Evolutionary conservation across 2,797 vertebrate species (phyloP).

Genomic region (Melanotaenia parkinsoni): DNA sequence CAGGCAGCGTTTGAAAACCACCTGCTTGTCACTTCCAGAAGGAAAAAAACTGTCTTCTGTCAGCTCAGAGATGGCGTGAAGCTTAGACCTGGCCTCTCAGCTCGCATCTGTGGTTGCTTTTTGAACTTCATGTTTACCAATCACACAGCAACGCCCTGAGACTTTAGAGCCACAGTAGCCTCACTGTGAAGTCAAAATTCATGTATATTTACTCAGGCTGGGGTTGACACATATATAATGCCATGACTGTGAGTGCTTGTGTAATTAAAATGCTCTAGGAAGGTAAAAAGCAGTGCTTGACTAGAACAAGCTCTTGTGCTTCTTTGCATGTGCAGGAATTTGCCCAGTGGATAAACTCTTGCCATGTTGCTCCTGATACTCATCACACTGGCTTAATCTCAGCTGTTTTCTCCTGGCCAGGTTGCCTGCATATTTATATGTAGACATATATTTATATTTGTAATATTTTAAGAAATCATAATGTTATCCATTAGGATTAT

Average conservation of each 20-base stretch:
- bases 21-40: slow-evolving; percentile 51
- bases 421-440: slow-evolving; percentile 1
- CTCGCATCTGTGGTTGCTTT: slow-evolving; percentile 43
- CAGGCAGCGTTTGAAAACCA: slow-evolving; percentile 41
- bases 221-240: slow-evolving; percentile 46
- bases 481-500: slow-evolving; percentile 48
- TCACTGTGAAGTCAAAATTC: slow-evolving; percentile 53
- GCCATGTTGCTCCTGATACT: slow-evolving; percentile 54
- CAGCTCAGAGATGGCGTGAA: slow-evolving; percentile 14
- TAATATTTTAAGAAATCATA: background rate
- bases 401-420: slow-evolving; percentile 16
- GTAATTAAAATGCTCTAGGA: slow-evolving; percentile 59
- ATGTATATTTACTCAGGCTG: slow-evolving; percentile 52
- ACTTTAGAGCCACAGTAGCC: slow-evolving; percentile 54
- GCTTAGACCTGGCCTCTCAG: slow-evolving; percentile 32
- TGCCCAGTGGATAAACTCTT: slow-evolving; percentile 29
- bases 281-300: slow-evolving; percentile 48
- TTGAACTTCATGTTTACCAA: slow-evolving; percentile 64
- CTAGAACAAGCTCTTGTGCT: slow-evolving; percentile 42
- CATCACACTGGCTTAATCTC: slow-evolving; percentile 53
- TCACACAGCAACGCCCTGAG: slow-evolving; percentile 56
- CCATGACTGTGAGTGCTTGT: slow-evolving; percentile 48
- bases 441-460: too few species aligned
- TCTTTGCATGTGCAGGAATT: slow-evolving; percentile 51
- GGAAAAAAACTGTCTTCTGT: slow-evolving; percentile 31